These are phyloP conservation scores for Corythucha ciliata DNA, from an alignment of 2,888 invertebrate species.

Conservation along the genomic window DNA sequence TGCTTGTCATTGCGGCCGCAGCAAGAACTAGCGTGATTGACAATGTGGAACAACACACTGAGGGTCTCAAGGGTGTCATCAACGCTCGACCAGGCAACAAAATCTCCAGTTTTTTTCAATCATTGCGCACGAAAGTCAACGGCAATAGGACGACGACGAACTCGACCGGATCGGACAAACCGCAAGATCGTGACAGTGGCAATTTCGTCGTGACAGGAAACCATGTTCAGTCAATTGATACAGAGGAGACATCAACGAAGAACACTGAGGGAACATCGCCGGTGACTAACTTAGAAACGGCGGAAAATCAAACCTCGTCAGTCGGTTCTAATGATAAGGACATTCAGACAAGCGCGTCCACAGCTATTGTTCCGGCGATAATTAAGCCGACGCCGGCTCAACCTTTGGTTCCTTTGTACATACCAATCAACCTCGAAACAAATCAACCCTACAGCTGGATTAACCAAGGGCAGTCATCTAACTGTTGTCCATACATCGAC, in stretches of 20 bases:
- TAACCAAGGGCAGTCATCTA: constrained; percentile 18
- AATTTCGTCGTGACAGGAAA: constrained; percentile 18
- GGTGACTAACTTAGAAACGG: constrained; percentile 4
- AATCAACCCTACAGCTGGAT: constrained; percentile 23
- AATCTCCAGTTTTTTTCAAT: constrained; percentile 16
- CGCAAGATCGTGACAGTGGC: background rate
- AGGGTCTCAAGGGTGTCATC: too few species aligned
- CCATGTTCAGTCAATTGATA: constrained; percentile 17
- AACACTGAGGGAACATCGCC: constrained; percentile 21
- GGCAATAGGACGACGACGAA: too few species aligned
- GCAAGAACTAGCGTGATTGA: too few species aligned
- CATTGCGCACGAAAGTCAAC: constrained; percentile 15
- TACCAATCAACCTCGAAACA: constrained; percentile 8
- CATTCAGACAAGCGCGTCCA: too few species aligned
- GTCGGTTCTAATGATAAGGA: constrained; percentile 16
- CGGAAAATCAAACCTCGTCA: constrained; percentile 20
- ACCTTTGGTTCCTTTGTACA: constrained; percentile 6
- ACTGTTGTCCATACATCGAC: constrained; percentile 20
- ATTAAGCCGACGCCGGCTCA: background rate
- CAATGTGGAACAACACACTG: too few species aligned
- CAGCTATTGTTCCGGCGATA: too few species aligned
- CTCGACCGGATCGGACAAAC: too few species aligned
- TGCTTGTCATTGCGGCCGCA: too few species aligned
- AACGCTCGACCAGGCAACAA: constrained; percentile 12
- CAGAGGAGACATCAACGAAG: too few species aligned